These are phyloP conservation scores for Embiotoca jacksoni DNA, from an alignment of 2,113 vertebrate genomes.

Conservation along the genomic window DNA sequence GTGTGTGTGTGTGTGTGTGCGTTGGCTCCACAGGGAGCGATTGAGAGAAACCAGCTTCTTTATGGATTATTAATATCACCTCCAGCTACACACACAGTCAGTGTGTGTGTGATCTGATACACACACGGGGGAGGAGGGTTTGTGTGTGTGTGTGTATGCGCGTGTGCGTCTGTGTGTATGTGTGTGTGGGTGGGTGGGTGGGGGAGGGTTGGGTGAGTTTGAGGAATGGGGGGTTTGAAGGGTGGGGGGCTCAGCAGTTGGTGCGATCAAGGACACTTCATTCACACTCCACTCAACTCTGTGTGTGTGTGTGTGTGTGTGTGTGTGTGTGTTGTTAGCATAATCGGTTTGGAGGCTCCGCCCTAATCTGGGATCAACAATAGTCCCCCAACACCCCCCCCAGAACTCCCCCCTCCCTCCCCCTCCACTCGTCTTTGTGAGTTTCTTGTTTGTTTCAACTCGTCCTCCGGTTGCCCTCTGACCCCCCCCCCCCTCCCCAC, in stretches of 20 bases:
- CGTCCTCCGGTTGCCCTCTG: too few relatives aligned
- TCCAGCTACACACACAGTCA: slow-evolving; percentile 57
- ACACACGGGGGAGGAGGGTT: not conserved
- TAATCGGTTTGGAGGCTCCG: slow-evolving; percentile 55
- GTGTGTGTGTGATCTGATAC: slow-evolving; percentile 41
- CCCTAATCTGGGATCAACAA: slow-evolving; percentile 72
- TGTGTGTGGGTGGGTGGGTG: not conserved
- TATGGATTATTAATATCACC: slow-evolving; percentile 79
- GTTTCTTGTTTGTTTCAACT: slow-evolving; percentile 43
- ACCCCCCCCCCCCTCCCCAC: too few relatives aligned
- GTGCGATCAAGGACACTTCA: slow-evolving; percentile 69
- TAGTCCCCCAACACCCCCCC: not conserved
- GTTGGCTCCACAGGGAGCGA: slow-evolving; percentile 56
- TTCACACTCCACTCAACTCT: slow-evolving; percentile 46
- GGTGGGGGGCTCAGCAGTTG: slow-evolving; percentile 46
- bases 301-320: slow-evolving; percentile 34
- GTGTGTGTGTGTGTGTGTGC: slow-evolving; percentile 21
- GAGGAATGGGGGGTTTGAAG: slow-evolving; percentile 2
- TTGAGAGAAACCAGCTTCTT: slow-evolving; percentile 68
- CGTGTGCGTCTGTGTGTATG: slow-evolving; percentile 2
- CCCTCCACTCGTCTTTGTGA: slow-evolving; percentile 26
- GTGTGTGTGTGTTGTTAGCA: slow-evolving; percentile 9
- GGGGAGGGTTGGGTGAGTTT: not conserved
- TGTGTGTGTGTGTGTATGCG: slow-evolving; percentile 8
- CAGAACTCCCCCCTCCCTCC: too few relatives aligned